Evolutionary conservation across 2,113 vertebrate genomes (phyloP), one percentile per base, ranked within the genome.

Genomic region (Hippocampus guttulatus): DNA sequence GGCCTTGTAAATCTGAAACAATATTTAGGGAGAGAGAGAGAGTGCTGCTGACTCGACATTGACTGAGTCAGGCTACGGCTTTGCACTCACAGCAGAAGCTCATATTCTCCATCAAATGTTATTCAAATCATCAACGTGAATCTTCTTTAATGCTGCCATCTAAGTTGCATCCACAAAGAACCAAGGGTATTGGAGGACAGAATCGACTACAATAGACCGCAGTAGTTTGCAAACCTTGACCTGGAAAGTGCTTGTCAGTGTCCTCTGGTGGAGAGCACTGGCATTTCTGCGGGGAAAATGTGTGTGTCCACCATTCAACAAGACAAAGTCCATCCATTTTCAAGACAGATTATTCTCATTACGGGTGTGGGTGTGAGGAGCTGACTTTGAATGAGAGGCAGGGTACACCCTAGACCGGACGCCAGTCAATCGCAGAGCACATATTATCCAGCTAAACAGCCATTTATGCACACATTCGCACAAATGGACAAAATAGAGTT

Each of bases 1-100:
- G 84, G 87, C 74, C 84, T 85, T 84, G 84, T 81, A 71, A 89
- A 81, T 89, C 88, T 83, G 84, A 81, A 91, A 91, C 87, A 91
- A 88, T 88, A 89, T 88, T 88, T 88, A 80, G 81, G 72, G 78
- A 72, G 78, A 79, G 74, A 33, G 30, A 49, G 65, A 79, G 74
- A 73, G 76, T 70, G 83, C 83, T 70, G 83, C 83, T 88, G 85
- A 89, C 86, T 88, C 77, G 61, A 85, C 77, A 84, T 16, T 47
- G 80, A 75, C 74, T 38, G 68, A 79, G 80, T 84, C 78, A 79
- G 84, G 76, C 88, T 80, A 79, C 71, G 78, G 74, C 51, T 75
- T 68, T 66, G 68, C 67, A 71, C 81, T 71, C 80, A 23, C 14
- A 69, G 78, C 7, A 47, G 43, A 27, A 23, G 52, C 52, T 40